Evolutionary conservation across 2,888 invertebrate genomes (phyloP).

Genomic region (Chrysolina haemoptera): DNA sequence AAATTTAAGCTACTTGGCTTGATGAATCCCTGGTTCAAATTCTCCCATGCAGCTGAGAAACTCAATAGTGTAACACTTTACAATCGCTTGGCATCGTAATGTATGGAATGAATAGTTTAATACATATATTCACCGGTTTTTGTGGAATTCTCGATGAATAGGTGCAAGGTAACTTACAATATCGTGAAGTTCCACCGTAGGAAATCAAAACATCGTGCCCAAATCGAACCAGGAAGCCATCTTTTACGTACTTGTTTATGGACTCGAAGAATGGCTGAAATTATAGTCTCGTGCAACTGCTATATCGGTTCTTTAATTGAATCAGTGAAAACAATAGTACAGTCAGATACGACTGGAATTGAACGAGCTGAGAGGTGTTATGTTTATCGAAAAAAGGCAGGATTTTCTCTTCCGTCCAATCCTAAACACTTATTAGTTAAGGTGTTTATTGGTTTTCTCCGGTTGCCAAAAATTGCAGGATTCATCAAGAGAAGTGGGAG

Average conservation of each 20-base stretch:
- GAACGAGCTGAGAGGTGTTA: not conserved
- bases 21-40: not conserved
- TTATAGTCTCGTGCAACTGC: slow-evolving; percentile 63
- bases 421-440: too few species aligned
- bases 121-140: slow-evolving; percentile 15
- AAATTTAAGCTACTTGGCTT: too few species aligned
- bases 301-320: slow-evolving; percentile 64
- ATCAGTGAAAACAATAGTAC: slow-evolving; percentile 58
- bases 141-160: slow-evolving; percentile 24
- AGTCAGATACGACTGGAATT: slow-evolving; percentile 13
- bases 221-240: slow-evolving; percentile 61
- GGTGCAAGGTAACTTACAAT: slow-evolving; percentile 47
- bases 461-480: too few species aligned
- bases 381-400: too few species aligned
- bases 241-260: slow-evolving; percentile 60
- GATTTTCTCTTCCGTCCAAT: too few species aligned
- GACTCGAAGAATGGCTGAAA: slow-evolving; percentile 58
- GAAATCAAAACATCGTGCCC: slow-evolving; percentile 59
- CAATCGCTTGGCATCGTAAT: not conserved
- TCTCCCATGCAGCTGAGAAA: not conserved
- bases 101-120: not conserved
- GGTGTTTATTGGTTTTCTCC: too few species aligned
- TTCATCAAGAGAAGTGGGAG: too few species aligned
- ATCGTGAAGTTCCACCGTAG: slow-evolving; percentile 55
- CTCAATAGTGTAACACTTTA: not conserved